A percentile compares a stretch with the other conserved stretches of the same genome.
Evolutionary conservation across 2,113 vertebrate genomes (phyloP).

Genomic region (Uria lomvia): DNA sequence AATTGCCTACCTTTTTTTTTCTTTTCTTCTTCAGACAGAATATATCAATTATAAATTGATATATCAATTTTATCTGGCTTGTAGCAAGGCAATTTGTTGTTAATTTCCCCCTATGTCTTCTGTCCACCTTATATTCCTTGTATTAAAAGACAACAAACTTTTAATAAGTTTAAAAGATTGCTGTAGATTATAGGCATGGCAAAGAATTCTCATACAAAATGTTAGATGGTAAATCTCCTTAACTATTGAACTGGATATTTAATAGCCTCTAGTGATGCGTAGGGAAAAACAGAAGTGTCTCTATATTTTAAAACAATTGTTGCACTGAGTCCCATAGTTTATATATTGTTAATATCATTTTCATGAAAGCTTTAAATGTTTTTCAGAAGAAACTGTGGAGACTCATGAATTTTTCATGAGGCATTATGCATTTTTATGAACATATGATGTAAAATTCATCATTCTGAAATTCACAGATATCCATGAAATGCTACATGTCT

Average conservation of each 20-base stretch:
- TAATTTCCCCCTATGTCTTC: not conserved
- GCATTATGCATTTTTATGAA: conserved; percentile 35
- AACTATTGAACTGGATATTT: conserved; percentile 5
- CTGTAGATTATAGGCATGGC: not conserved
- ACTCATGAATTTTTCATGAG: conserved; percentile 16
- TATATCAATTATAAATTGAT: not conserved
- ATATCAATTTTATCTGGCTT: not conserved
- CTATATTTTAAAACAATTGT: conserved; percentile 50
- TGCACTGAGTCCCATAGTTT: conserved; percentile 10
- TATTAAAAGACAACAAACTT: not conserved
- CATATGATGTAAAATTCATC: conserved; percentile 39
- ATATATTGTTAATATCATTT: conserved; percentile 60
- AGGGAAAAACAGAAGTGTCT: not conserved
- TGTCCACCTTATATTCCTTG: not conserved
- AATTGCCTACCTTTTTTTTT: accelerated
- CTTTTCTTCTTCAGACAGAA: not conserved
- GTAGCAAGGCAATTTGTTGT: not conserved
- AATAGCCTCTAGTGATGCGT: not conserved
- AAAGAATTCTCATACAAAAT: not conserved
- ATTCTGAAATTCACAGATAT: conserved; percentile 27
- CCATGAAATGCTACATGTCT: not conserved
- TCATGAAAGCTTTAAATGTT: conserved; percentile 54
- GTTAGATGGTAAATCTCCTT: conserved; percentile 2
- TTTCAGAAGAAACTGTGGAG: conserved; percentile 27
- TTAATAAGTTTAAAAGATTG: not conserved